Percentiles rank a stretch among this genome's conserved stretches.
These are phyloP conservation scores for Sorex maritimensis DNA, from an alignment of 2,797 vertebrate species.

Conservation along the genomic window DNA sequence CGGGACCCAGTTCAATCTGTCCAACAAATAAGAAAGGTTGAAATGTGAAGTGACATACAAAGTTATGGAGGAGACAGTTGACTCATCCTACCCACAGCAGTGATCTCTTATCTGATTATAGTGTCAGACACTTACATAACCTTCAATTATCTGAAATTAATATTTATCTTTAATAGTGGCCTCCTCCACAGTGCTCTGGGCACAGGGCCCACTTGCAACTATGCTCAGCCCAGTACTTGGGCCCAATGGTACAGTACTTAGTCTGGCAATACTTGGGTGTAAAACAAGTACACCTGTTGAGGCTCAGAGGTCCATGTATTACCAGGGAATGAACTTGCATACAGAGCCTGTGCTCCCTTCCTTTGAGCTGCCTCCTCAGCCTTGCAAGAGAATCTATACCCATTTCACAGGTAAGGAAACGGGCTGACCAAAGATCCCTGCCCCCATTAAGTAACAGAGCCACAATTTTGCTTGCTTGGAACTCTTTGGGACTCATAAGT, in stretches of 20 bases:
- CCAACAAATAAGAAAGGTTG: constrained; percentile 8
- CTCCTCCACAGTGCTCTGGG: no score
- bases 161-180: not conserved
- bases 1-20: not conserved
- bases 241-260: no score
- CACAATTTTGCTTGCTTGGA: not conserved
- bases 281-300: no score
- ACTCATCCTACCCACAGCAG: not conserved
- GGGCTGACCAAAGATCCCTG: not conserved
- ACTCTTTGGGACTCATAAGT: not conserved
- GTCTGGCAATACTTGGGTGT: no score
- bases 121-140: not conserved
- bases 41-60: not conserved
- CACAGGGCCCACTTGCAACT: no score
- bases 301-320: no score
- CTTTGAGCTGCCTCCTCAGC: no score
- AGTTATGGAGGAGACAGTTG: not conserved
- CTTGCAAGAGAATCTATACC: no score
- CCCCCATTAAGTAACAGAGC: not conserved
- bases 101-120: not conserved
- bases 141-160: not conserved
- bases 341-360: no score
- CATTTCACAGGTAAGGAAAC: constrained; percentile 13
- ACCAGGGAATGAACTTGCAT: no score
- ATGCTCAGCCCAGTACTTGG: no score